Conservation (phyloP, 2,113 vertebrate species). For the Scolopax mira region DNA sequence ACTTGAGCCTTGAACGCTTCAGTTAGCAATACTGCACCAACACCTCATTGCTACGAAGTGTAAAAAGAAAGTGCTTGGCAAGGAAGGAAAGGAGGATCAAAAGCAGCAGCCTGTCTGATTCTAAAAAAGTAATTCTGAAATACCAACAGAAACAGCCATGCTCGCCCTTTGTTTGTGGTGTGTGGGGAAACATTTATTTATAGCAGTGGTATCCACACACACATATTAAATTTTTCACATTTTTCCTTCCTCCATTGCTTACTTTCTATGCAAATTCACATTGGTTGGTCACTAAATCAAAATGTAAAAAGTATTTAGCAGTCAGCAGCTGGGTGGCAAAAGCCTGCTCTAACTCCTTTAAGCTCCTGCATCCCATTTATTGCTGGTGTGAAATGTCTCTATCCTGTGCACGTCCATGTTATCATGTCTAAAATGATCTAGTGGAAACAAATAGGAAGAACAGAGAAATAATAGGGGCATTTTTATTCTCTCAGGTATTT, state of each 20-base stretch:
- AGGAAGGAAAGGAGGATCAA: background rate
- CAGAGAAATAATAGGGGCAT: background rate
- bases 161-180: background rate
- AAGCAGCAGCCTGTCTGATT: background rate
- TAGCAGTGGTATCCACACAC: accelerated
- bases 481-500: background rate
- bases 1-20: background rate
- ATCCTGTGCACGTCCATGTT: background rate
- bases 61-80: background rate
- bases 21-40: background rate
- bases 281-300: background rate
- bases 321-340: background rate
- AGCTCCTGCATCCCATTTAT: background rate
- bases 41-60: background rate
- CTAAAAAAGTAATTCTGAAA: background rate
- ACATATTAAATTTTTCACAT: accelerated
- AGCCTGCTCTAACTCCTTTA: background rate
- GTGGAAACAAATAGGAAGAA: background rate
- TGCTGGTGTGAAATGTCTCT: background rate
- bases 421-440: background rate
- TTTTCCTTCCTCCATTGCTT: background rate
- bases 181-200: background rate
- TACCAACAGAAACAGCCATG: background rate
- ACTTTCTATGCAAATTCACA: background rate
- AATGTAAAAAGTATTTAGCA: background rate